These are phyloP conservation scores for Hirtodrosophila cameraria DNA, from an alignment of 2,888 invertebrate species.

Conservation along the genomic window DNA sequence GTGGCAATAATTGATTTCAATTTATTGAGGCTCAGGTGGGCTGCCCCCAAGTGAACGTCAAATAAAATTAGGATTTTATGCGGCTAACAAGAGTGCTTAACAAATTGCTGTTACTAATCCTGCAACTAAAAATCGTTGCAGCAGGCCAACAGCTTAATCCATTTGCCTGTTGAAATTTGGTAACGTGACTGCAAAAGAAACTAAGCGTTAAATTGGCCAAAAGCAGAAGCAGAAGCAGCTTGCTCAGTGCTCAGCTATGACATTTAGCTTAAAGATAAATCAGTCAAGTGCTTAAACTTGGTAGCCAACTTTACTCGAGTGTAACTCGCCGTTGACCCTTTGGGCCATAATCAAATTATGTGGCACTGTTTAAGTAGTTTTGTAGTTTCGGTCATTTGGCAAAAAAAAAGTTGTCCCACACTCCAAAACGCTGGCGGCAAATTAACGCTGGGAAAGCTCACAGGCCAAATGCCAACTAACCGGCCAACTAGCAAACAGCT, in stretches of 20 bases:
- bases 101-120: slow-evolving; percentile 45
- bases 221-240: not conserved
- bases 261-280: slow-evolving; percentile 27
- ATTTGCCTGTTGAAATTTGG: slow-evolving; percentile 11
- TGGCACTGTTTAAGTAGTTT: slow-evolving; percentile 35
- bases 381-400: slow-evolving; percentile 18
- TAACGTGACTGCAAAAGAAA: too few species aligned
- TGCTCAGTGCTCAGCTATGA: slow-evolving; percentile 18
- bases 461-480: slow-evolving; percentile 27
- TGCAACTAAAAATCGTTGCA: not conserved
- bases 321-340: slow-evolving; percentile 29
- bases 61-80: slow-evolving; percentile 62
- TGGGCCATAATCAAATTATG: slow-evolving; percentile 44
- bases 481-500: slow-evolving; percentile 25
- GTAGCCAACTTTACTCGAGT: slow-evolving; percentile 20
- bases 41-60: slow-evolving; percentile 43
- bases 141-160: slow-evolving; percentile 32
- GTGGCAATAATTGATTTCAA: slow-evolving; percentile 75
- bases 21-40: slow-evolving; percentile 67
- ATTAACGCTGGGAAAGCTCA: slow-evolving; percentile 66
- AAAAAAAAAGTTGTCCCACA: slow-evolving; percentile 27
- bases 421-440: slow-evolving; percentile 17
- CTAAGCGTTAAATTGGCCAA: slow-evolving; percentile 44
- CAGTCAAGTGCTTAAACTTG: slow-evolving; percentile 22
- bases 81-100: slow-evolving; percentile 45